These are phyloP conservation scores for Volucella zonaria DNA, from an alignment of 2,888 invertebrate genomes.

Conservation along the genomic window DNA sequence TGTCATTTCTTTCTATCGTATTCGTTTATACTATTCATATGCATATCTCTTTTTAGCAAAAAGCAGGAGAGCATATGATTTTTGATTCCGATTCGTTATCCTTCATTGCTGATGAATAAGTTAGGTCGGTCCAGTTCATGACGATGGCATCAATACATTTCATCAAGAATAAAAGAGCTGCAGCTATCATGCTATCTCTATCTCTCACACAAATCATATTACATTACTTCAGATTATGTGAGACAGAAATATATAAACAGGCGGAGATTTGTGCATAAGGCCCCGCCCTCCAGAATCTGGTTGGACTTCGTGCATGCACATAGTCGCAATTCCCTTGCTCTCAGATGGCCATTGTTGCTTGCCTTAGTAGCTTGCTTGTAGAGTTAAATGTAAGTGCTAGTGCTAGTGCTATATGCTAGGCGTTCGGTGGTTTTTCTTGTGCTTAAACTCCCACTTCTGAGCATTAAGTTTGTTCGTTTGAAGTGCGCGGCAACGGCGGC, in stretches of 20 bases:
- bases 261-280: conserved; percentile 51
- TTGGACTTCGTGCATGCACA: conserved; percentile 67
- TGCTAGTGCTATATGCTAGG: conserved; percentile 50
- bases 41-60: conserved; percentile 29
- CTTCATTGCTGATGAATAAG: conserved; percentile 59
- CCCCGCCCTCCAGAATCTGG: conserved; percentile 69
- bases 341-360: conserved; percentile 69
- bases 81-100: conserved; percentile 71
- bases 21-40: conserved; percentile 32
- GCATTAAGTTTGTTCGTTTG: conserved; percentile 40
- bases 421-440: conserved; percentile 54
- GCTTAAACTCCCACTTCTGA: conserved; percentile 67
- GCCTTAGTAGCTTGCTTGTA: conserved; percentile 48
- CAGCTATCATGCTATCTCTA: conserved; percentile 18
- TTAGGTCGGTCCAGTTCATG: conserved; percentile 69
- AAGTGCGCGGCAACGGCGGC: conserved; percentile 68
- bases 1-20: conserved; percentile 14
- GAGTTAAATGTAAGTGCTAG: conserved; percentile 37
- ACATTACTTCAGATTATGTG: conserved; percentile 1
- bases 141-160: conserved; percentile 19
- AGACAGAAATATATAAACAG: conserved; percentile 47
- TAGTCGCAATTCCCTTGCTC: conserved; percentile 35
- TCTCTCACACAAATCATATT: conserved; percentile 12
- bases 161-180: conserved; percentile 12
- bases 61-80: conserved; percentile 45